These are phyloP conservation scores for Iphiclides podalirius DNA, from an alignment of 2,888 invertebrate genomes.

Conservation along the genomic window DNA sequence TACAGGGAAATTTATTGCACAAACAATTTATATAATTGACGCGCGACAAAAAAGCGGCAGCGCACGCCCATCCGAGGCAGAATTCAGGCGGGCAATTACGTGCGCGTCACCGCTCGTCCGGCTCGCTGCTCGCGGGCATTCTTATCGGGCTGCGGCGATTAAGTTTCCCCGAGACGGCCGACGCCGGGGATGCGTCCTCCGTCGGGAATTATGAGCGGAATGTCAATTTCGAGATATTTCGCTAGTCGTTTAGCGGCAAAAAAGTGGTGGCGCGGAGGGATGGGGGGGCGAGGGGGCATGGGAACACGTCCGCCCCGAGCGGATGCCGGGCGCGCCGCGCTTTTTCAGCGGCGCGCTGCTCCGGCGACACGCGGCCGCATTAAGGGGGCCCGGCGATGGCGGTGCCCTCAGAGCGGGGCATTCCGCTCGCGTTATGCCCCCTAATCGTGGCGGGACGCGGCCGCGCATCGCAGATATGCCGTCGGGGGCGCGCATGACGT, in stretches of 20 bases:
- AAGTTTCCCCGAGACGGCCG: conserved; percentile 51
- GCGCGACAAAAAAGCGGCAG: conserved; percentile 74
- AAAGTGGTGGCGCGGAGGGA: conserved; percentile 48
- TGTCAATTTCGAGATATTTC: conserved; percentile 76
- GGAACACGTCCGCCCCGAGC: conserved; percentile 62
- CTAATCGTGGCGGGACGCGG: conserved; percentile 78
- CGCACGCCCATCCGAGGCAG: conserved; percentile 65
- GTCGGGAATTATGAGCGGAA: conserved; percentile 70
- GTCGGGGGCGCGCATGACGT: conserved; percentile 79
- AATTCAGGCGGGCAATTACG: conserved; percentile 66
- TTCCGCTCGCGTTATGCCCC: conserved; percentile 74
- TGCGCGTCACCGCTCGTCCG: conserved; percentile 49
- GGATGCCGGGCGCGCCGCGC: conserved; percentile 57
- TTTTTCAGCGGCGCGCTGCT: conserved; percentile 53
- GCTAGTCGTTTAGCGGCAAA: conserved; percentile 70
- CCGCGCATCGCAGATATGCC: conserved; percentile 77
- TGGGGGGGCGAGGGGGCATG: conserved; percentile 45
- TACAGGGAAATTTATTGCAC: conserved; percentile 78
- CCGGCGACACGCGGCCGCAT: conserved; percentile 68
- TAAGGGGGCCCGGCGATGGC: conserved; percentile 73
- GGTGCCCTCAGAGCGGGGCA: conserved; percentile 73
- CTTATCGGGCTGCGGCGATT: conserved; percentile 52
- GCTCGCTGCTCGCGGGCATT: conserved; percentile 60
- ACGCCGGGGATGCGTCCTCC: conserved; percentile 70
- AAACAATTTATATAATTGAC: conserved; percentile 79